Conservation (phyloP, 2,113 vertebrate species). For the Guaruba guarouba region DNA sequence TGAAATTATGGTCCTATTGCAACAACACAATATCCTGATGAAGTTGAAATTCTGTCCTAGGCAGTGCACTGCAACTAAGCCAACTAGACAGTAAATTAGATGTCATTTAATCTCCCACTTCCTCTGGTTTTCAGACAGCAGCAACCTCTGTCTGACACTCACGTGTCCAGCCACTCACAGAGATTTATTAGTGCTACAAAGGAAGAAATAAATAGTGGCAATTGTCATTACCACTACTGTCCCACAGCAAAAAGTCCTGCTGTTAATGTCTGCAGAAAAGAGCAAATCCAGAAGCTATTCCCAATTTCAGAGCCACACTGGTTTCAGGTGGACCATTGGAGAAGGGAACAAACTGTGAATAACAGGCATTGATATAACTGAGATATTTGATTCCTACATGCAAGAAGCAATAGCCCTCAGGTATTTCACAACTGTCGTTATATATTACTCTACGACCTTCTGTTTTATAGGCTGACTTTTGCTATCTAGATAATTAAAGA, state of each 20-base stretch:
- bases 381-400: neutral
- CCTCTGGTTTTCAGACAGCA: neutral
- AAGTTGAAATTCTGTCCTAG: neutral
- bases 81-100: neutral
- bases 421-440: neutral
- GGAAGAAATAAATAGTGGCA: neutral
- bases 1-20: neutral
- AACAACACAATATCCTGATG: neutral
- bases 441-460: neutral
- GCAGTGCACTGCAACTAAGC: neutral
- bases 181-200: neutral
- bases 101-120: neutral
- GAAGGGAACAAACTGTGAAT: neutral
- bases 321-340: neutral
- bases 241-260: neutral
- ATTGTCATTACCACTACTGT: neutral
- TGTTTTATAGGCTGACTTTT: conserved; percentile 13
- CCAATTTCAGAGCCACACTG: neutral
- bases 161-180: neutral
- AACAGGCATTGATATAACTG: neutral
- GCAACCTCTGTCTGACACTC: neutral
- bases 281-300: neutral
- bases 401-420: neutral
- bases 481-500: neutral
- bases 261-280: neutral